Conservation (phyloP, 2,797 vertebrate genomes). For the Epinephelus awoara region DNA sequence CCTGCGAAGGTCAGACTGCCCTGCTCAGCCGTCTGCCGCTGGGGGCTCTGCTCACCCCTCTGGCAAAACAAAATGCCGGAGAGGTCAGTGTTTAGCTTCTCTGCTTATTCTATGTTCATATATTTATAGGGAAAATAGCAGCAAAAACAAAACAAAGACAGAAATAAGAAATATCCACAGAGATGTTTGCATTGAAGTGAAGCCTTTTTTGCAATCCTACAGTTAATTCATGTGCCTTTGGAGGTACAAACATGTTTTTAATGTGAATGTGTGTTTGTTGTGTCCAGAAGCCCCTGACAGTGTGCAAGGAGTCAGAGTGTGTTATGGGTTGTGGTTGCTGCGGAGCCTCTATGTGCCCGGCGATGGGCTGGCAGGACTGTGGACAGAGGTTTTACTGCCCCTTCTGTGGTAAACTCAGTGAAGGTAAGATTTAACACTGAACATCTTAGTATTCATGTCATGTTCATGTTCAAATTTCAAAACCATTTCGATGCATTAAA, state of each 20-base stretch:
- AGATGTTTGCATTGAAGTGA: background rate
- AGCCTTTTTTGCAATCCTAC: rapidly evolving
- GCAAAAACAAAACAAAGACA: background rate
- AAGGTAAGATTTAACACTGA: slow-evolving; percentile 72
- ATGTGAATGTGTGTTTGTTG: slow-evolving; percentile 3
- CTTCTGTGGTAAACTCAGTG: slow-evolving; percentile 85
- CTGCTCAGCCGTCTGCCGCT: slow-evolving; percentile 84
- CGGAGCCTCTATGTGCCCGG: slow-evolving; percentile 85
- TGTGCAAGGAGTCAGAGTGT: slow-evolving; percentile 72
- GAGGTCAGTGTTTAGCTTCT: slow-evolving; percentile 53
- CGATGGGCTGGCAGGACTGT: slow-evolving; percentile 88
- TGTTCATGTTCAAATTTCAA: background rate
- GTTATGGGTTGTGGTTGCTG: slow-evolving; percentile 81
- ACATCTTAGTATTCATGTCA: no score
- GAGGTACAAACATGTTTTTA: rapidly evolving
- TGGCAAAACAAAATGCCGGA: slow-evolving; percentile 62
- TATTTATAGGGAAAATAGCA: no score
- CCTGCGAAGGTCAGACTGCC: slow-evolving; percentile 79
- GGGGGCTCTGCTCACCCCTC: slow-evolving; percentile 83
- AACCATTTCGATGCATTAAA: background rate
- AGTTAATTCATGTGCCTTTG: rapidly evolving
- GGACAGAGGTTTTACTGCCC: slow-evolving; percentile 88
- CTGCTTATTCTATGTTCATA: background rate
- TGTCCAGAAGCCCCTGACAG: slow-evolving; percentile 62
- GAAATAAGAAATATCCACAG: background rate